Percentiles rank a stretch among this genome's conserved stretches.
Evolutionary conservation across 2,797 vertebrate genomes (phyloP).

Genomic region (Melanotaenia trifasciata): DNA sequence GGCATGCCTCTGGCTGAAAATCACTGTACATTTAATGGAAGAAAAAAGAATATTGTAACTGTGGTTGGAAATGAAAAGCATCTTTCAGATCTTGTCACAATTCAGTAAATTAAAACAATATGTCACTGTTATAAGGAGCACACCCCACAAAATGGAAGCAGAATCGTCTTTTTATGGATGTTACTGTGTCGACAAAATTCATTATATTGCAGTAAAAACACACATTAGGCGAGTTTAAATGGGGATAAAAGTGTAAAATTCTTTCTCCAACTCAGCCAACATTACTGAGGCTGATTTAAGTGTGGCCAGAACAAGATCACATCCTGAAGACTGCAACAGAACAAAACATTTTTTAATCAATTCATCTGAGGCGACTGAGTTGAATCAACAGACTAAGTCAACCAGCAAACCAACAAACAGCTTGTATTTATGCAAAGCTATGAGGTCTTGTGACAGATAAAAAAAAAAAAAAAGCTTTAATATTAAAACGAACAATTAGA

Average conservation of each 20-base stretch:
- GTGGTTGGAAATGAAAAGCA: constrained; percentile 54
- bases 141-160: constrained; percentile 9
- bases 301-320: background rate
- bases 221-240: background rate
- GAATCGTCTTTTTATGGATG: constrained; percentile 28
- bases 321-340: background rate
- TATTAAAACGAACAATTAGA: constrained; percentile 70
- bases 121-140: constrained; percentile 33
- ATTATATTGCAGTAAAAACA: constrained; percentile 4
- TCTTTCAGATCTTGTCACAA: constrained; percentile 57
- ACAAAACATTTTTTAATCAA: background rate
- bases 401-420: constrained; percentile 20
- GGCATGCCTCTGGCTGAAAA: constrained; percentile 29
- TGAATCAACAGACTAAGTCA: background rate
- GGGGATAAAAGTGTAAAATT: background rate
- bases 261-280: background rate
- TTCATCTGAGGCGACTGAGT: constrained; percentile 23
- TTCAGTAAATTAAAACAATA: constrained; percentile 56
- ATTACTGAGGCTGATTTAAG: background rate
- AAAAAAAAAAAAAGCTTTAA: constrained; percentile 62
- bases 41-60: constrained; percentile 21
- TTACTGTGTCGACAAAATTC: background rate
- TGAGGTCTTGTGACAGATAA: constrained; percentile 48
- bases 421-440: constrained; percentile 54
- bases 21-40: constrained; percentile 12